A percentile compares a stretch with the other conserved stretches of the same genome.
These are phyloP conservation scores for Agrochola lota DNA, from an alignment of 2,888 invertebrate genomes.

Conservation along the genomic window DNA sequence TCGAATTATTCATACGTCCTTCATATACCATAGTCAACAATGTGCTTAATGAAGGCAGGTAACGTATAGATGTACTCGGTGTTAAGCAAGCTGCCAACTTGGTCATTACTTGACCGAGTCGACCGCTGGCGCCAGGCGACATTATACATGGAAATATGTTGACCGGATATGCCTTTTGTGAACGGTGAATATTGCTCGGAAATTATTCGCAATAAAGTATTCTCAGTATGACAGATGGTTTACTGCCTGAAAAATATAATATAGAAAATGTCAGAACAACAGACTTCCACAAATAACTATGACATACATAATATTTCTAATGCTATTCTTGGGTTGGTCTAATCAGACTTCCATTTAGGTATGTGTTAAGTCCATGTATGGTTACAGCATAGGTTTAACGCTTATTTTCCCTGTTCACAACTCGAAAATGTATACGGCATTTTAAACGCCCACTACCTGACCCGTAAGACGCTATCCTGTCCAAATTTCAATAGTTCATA, in stretches of 20 bases:
- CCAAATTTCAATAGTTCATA: background rate
- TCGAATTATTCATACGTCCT: conserved; percentile 62
- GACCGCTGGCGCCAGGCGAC: conserved; percentile 59
- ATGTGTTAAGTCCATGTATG: conserved; percentile 5
- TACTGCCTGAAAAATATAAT: background rate
- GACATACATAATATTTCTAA: conserved; percentile 12
- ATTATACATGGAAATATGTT: conserved; percentile 58
- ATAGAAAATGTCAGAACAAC: background rate
- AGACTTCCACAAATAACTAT: background rate
- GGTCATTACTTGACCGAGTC: conserved; percentile 67
- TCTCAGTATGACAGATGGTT: background rate
- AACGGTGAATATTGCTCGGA: background rate
- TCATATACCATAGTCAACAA: conserved; percentile 58
- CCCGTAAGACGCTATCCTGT: background rate
- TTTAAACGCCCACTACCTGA: conserved; percentile 31
- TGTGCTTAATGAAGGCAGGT: conserved; percentile 60
- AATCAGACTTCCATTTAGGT: conserved; percentile 4
- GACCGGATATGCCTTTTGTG: conserved; percentile 51
- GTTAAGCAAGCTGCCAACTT: conserved; percentile 72
- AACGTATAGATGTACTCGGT: conserved; percentile 60
- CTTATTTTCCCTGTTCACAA: background rate
- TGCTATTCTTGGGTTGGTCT: background rate
- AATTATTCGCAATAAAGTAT: background rate
- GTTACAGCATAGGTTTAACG: background rate
- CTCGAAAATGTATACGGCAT: conserved; percentile 29